Evolutionary conservation across 2,888 invertebrate genomes (phyloP).

Genomic region (Xestia c-nigrum): DNA sequence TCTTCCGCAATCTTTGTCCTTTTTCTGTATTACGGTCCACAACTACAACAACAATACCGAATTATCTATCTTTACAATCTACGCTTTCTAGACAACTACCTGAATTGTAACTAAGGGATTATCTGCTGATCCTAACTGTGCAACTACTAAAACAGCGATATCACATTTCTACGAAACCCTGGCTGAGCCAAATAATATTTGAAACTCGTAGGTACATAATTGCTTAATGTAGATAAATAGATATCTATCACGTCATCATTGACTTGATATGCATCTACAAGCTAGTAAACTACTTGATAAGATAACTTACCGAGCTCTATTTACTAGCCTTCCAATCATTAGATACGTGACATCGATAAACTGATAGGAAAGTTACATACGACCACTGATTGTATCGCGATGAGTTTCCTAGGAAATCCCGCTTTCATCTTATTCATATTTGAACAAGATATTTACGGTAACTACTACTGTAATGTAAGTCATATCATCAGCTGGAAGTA

Average conservation of each 20-base stretch:
- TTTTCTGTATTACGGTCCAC: not conserved
- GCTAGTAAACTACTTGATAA: conserved; percentile 31
- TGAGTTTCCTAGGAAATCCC: conserved; percentile 33
- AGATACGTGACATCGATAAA: conserved; percentile 45
- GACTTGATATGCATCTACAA: conserved; percentile 18
- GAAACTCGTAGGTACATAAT: not conserved
- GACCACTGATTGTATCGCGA: conserved; percentile 26
- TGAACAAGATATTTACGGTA: conserved; percentile 37
- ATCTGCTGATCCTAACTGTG: not conserved
- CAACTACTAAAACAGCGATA: not conserved
- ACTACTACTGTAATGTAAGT: conserved; percentile 31
- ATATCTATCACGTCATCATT: conserved; percentile 10
- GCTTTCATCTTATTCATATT: conserved; percentile 47
- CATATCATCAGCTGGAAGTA: conserved; percentile 32
- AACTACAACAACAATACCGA: not conserved
- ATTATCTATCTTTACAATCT: not conserved
- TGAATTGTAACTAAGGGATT: not conserved
- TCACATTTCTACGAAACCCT: not conserved
- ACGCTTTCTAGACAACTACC: not conserved
- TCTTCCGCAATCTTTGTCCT: not conserved
- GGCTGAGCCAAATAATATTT: not conserved
- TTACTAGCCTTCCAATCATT: conserved; percentile 38
- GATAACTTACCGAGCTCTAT: conserved; percentile 27
- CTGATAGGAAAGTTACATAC: conserved; percentile 41
- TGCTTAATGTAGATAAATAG: conserved; percentile 2